Evolutionary conservation across 2,797 vertebrate species (phyloP).

Genomic region (Carduelis carduelis): DNA sequence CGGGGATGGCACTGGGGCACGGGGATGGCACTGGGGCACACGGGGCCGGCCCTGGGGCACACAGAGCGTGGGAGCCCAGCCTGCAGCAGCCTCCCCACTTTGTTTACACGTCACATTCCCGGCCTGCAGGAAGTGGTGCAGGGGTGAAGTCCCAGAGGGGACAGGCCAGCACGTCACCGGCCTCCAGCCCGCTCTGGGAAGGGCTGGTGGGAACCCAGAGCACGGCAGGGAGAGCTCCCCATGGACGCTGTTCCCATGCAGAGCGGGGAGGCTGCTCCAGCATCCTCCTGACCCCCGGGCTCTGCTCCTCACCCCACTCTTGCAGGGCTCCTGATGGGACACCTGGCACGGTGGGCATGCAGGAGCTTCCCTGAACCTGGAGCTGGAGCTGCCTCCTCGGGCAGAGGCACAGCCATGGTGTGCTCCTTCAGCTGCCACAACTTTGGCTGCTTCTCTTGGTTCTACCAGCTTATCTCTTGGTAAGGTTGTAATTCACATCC

Average conservation of each 20-base stretch:
- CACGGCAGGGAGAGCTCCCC: neutral
- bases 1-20: too few relatives aligned
- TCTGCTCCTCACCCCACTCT: neutral
- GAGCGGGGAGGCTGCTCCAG: rapidly evolving
- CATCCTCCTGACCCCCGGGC: neutral
- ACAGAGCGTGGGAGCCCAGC: conserved; percentile 65
- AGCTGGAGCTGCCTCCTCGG: neutral
- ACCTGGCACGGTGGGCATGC: rapidly evolving
- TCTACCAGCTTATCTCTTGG: neutral
- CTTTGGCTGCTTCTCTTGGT: neutral
- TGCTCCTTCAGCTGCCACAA: neutral
- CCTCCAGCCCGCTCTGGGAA: conserved; percentile 26
- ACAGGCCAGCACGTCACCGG: conserved; percentile 42
- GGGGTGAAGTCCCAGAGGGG: conserved; percentile 49
- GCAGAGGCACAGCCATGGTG: neutral
- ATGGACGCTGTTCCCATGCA: neutral
- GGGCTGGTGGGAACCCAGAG: conserved; percentile 21
- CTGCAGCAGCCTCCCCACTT: neutral
- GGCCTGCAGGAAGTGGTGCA: conserved; percentile 62
- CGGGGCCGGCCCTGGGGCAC: neutral
- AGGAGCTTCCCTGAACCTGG: neutral
- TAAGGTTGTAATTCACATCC: neutral
- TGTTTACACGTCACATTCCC: conserved; percentile 70
- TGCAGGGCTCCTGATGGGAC: neutral
- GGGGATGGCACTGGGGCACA: too few relatives aligned